Evolutionary conservation across 2,888 invertebrate genomes (phyloP), one percentile per base, ranked within the genome.

Genomic region (Pyralis farinalis): DNA sequence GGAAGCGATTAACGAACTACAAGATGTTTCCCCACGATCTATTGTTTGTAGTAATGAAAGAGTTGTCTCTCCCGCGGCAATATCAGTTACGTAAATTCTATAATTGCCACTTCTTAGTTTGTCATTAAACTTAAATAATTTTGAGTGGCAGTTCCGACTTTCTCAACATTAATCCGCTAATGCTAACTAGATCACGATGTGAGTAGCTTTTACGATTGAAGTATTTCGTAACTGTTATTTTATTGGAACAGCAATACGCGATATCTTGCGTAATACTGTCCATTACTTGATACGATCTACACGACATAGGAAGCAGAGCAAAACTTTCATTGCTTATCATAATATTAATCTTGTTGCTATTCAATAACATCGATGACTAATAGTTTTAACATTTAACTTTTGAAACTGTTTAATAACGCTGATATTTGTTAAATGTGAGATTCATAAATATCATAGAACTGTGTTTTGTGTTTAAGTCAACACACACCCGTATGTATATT

Each of bases 1-100:
- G 20, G 30, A 22, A 38, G 10, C 32, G 25, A 31, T 30, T 11
- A 21, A 11, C 37, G 30, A 30, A 31, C 20, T 31, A 21, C 28
- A 8, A 22, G n/a, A 39, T 20, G 39, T 12, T 33, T 39, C 32
- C 32, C 20, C 39, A 33, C 39, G 39, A 1, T 38, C 33, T 28
- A 39, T 39, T 39, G 39, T 39, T 16, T 33, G 12, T 28, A 9
- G 27, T 39, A 34, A 28, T 32, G 12, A 25, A 8, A 35, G n/a
- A 32, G 16, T 33, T 25, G 32, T 38, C n/a, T 32, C 27, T 39
- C 33, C 39, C 33, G 27, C 10, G 9, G 28, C 16, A 4, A 37
- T 21, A 12, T 12, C 5, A 1, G 12, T 31, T 31, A 31, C 30
- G 22, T 12, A 22, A 30, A 30, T 22, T 30, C 12, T 25, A n/a